Base-by-base conservation (phyloP, 2,888 invertebrate genomes). In the Drosophila niveifrons region DNA sequence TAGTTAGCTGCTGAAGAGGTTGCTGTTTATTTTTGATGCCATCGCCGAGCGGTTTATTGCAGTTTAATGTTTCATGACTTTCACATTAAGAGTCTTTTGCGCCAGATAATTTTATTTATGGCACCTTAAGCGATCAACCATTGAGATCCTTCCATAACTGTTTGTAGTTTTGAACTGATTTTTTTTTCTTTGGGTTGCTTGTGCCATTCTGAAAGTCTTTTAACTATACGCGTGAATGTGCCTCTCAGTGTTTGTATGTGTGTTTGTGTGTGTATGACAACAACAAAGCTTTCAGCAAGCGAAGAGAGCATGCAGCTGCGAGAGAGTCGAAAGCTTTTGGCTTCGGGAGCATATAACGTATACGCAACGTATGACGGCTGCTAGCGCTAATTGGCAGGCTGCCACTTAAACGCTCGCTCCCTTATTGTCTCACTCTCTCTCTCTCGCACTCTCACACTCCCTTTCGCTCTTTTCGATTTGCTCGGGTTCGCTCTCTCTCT, bases 311-410 rank as follows among this genome's bases (percentile, higher is more conserved):
- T 3, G 39, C 39, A 28, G 41, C 23, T 47, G 18, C 7, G 53
- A 36, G 47, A 55, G 51, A 17, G 43, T 15, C 11, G 28, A 69
- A 67, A 79, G 87, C 79, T 78, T 62, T 66, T 17, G 44, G 44
- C 44, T n/a, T 28, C 34, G 56, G 63, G 56, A 59, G 63, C 41
- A 63, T 64, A 46, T 66, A 46, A 52, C 69, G 73, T 74, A 70
- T 78, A 78, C 78, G 77, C 78, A 77, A 15, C 64, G 75, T 64
- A 64, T 41, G 46, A 1, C 63, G 28, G 65, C 56, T 46, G 55
- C 66, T 63, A 28, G 59, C 58, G 58, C 76, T 72, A 75, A 81
- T 84, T 89, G 89, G 82, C 89, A 83, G 80, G 71, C 77, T 79
- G 82, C 79, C 84, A 75, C 66, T 65, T 31, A 47, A 65, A 72